Evolutionary conservation across 53 echinoderm and acorn worm species (phyloP), one percentile per base, ranked within the genome.

Genomic region (Mesocentrotus franciscanus): DNA sequence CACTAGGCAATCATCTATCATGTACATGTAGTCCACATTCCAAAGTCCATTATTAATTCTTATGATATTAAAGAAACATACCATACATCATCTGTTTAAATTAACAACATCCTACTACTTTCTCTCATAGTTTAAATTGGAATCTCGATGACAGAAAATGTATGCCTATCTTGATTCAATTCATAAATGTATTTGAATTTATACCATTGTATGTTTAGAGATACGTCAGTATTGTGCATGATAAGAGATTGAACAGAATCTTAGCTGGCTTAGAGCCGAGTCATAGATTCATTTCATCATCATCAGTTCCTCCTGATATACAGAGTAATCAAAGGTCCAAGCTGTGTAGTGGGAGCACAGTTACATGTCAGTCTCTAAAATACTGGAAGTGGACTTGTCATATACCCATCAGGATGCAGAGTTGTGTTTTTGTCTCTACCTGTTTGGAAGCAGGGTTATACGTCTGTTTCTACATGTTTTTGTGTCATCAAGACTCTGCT

Each of bases 391-490:
- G 18, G 42, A 81, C 81, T 81, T 42, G 8, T 18, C 16, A 64
- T 64, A 15, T 71, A 26, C n/a, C 1, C 42, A 39, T 81, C 36
- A 16, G 42, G 34, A 39, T 11, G 8, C 16, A 30, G 39, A 81
- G 20, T 81, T 81, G 42, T 22, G 17, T 81, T 1, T 1, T 8
- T 20, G 42, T 39, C 81, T 81, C 34, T 36, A 36, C 36, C 71
- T 9, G 71, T n/a, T 42, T 85, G 85, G 55, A 60, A 57, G 29
- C 29, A 32, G 60, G 34, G 93, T 93, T 75, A 93, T 22, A 93
- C 93, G 30, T 93, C 76, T 26, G 93, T 93, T 58, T 93, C 93
- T 55, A 93, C 16, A 26, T 93, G 93, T 13, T 1, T 60, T 10
- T 26, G 26, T 29, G 42, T 14, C n/a, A 55, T 57, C 32, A 8